phyloP scores from a whole-genome alignment of 2,113 vertebrate species.

The Microcebus jonahi region DNA sequence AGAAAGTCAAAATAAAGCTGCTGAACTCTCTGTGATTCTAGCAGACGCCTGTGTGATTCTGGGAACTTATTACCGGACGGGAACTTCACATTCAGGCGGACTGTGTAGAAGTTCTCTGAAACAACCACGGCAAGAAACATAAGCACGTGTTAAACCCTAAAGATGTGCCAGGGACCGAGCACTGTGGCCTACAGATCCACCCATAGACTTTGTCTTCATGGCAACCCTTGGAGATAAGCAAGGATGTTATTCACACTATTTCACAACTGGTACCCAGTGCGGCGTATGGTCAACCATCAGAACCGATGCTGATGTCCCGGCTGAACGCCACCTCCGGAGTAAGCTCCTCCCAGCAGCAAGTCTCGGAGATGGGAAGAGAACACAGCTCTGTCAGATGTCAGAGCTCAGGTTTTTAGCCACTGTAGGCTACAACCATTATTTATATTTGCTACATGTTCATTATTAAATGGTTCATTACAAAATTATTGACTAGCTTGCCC shows the following conservation, averaged over 20 bases:
- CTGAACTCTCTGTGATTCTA: constrained; percentile 14
- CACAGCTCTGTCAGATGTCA: background rate
- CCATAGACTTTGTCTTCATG: background rate
- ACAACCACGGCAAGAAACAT: fast-evolving
- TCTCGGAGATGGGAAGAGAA: background rate
- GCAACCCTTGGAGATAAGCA: background rate
- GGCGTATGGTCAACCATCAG: background rate
- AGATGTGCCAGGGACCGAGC: background rate
- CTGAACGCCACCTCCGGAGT: background rate
- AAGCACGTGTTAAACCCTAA: fast-evolving
- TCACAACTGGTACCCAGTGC: fast-evolving
- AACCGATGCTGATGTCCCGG: background rate
- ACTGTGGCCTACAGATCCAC: background rate
- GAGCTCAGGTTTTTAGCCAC: background rate
- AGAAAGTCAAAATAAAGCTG: background rate
- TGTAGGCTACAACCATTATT: background rate
- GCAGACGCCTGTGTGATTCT: background rate
- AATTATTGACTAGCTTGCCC: constrained; percentile 52
- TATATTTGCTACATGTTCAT: background rate
- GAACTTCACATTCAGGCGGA: background rate
- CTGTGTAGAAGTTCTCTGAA: background rate
- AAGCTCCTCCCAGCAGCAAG: background rate
- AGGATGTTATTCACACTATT: background rate
- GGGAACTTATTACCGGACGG: background rate
- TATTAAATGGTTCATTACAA: constrained; percentile 55